These are phyloP conservation scores for Teleogryllus occipitalis DNA, from an alignment of 1,140 invertebrate species.

Conservation along the genomic window DNA sequence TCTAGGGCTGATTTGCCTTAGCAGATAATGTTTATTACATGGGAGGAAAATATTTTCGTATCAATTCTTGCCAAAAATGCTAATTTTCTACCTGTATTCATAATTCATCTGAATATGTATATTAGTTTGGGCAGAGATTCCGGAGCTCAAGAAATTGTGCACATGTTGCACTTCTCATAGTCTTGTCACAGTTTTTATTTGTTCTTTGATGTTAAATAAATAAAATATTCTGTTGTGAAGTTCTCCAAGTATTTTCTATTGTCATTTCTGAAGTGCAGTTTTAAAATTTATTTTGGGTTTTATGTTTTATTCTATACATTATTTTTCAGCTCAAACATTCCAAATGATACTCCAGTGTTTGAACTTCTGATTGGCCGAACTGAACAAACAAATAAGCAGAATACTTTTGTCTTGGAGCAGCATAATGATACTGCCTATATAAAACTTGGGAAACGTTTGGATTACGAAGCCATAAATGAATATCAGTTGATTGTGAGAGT, in stretches of 20 bases:
- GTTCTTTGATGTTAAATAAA: background rate
- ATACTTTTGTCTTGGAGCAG: conserved; percentile 63
- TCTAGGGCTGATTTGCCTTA: no score
- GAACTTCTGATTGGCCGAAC: conserved; percentile 71
- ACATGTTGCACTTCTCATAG: no score
- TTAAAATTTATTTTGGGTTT: background rate
- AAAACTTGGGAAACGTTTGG: conserved; percentile 52
- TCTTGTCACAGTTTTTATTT: no score
- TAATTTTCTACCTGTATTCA: no score
- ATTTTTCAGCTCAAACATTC: conserved; percentile 58
- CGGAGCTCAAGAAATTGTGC: no score
- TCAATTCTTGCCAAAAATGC: no score
- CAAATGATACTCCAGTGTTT: conserved; percentile 61
- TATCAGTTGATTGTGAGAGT: conserved; percentile 76
- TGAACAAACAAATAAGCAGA: conserved; percentile 71
- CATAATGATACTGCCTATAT: conserved; percentile 61
- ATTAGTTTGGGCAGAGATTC: no score
- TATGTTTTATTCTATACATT: background rate
- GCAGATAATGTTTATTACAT: no score
- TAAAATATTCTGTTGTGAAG: background rate
- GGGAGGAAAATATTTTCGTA: no score
- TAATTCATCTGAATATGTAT: no score
- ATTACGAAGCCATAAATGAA: conserved; percentile 74
- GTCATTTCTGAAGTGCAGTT: background rate
- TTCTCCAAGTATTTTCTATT: background rate